Evolutionary conservation across 1,140 invertebrate species (phyloP).

Genomic region (Nasonia vitripennis): DNA sequence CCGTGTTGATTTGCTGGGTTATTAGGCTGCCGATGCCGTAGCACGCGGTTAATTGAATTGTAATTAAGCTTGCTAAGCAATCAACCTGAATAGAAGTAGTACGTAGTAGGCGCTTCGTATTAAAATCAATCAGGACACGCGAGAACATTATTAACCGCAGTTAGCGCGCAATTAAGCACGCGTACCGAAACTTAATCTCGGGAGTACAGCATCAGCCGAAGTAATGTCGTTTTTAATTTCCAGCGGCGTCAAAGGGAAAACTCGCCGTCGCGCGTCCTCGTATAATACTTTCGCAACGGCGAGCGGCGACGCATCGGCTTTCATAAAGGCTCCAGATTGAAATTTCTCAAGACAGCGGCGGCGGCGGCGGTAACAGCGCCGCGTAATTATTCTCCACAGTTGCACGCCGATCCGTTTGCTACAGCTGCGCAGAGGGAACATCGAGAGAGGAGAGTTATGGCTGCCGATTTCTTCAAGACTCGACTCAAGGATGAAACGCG

Average conservation of each 20-base stretch:
- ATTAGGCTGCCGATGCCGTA: too few species aligned
- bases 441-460: neutral
- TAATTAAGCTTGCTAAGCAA: too few species aligned
- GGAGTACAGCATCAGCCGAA: too few species aligned
- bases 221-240: too few species aligned
- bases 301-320: neutral
- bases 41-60: too few species aligned
- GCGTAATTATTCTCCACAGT: neutral
- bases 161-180: too few species aligned
- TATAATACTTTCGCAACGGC: neutral
- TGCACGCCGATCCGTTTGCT: neutral
- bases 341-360: neutral
- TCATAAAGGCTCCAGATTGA: slow-evolving; percentile 13
- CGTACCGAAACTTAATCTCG: too few species aligned
- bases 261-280: neutral
- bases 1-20: neutral
- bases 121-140: neutral
- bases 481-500: neutral
- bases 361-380: neutral
- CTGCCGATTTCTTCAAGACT: neutral
- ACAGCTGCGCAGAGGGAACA: neutral
- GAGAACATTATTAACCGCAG: neutral
- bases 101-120: neutral
- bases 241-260: too few species aligned
- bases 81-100: neutral